A percentile compares a stretch with the other conserved stretches of the same genome.
These are phyloP conservation scores for Phortica okadai DNA, from an alignment of 2,888 invertebrate genomes.

Conservation along the genomic window DNA sequence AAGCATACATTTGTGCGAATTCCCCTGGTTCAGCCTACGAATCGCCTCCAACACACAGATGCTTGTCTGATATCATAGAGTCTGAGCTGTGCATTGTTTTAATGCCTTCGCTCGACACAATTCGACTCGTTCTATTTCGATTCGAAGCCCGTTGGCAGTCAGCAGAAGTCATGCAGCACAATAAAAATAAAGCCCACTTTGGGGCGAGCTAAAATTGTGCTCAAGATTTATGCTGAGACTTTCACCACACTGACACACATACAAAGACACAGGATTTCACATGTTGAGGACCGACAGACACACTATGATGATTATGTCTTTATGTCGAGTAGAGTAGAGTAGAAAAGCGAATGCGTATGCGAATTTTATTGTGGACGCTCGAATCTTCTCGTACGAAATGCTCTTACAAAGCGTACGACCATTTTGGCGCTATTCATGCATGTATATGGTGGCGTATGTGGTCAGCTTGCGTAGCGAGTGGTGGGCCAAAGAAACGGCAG, in stretches of 20 bases:
- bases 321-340: background rate
- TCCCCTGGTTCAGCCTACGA: background rate
- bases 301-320: slow-evolving; percentile 13
- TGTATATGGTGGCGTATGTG: slow-evolving; percentile 32
- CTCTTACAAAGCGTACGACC: slow-evolving; percentile 67
- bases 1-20: slow-evolving; percentile 17
- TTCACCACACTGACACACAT: slow-evolving; percentile 51
- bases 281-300: background rate
- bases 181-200: slow-evolving; percentile 24
- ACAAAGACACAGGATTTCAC: background rate
- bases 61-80: background rate
- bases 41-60: background rate
- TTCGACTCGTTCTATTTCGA: background rate
- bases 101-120: background rate
- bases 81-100: background rate
- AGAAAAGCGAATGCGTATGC: slow-evolving; percentile 4
- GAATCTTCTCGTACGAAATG: slow-evolving; percentile 58
- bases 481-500: slow-evolving; percentile 15
- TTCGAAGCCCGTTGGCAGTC: slow-evolving; percentile 11
- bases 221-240: slow-evolving; percentile 69
- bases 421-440: slow-evolving; percentile 32
- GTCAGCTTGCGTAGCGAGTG: slow-evolving; percentile 9
- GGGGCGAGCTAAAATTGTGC: slow-evolving; percentile 16
- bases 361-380: background rate
- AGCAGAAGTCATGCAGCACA: slow-evolving; percentile 19